Conservation (phyloP, 2,113 vertebrate genomes). For the Toxotes jaculatrix region DNA sequence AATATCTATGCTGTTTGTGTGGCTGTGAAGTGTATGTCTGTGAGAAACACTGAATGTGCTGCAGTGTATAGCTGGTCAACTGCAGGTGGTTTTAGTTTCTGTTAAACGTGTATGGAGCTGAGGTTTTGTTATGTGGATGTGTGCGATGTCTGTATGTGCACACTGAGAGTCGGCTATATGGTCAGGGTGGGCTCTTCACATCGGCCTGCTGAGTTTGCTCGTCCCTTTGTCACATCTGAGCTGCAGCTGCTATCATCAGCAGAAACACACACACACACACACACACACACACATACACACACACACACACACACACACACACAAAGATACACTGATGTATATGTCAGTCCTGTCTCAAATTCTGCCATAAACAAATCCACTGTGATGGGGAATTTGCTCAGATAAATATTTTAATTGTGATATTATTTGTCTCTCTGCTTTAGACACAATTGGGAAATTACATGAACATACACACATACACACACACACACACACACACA, state of each 20-base stretch:
- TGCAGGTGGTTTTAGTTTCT: constrained; percentile 14
- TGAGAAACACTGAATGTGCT: neutral
- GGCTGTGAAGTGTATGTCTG: neutral
- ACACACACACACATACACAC: constrained; percentile 42
- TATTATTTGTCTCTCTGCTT: neutral
- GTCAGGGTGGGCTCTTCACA: constrained; percentile 68
- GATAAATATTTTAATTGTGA: neutral
- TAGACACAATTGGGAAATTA: constrained; percentile 23
- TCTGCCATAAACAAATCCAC: constrained; percentile 28
- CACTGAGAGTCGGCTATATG: constrained; percentile 41
- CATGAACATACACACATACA: constrained; percentile 39
- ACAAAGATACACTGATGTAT: constrained; percentile 44
- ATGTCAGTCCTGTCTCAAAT: constrained; percentile 6
- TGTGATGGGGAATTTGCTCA: constrained; percentile 13
- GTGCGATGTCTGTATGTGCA: constrained; percentile 37
- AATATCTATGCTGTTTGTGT: neutral
- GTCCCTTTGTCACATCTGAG: constrained; percentile 80
- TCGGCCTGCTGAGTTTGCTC: constrained; percentile 83
- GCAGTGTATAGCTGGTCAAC: neutral
- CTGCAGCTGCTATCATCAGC: constrained; percentile 78
- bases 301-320: constrained; percentile 34
- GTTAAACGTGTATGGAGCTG: constrained; percentile 3
- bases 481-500: constrained; percentile 38
- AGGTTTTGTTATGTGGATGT: constrained; percentile 6
- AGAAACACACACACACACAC: constrained; percentile 63